Percentiles rank a stretch among this genome's conserved stretches.
Evolutionary conservation across 2,797 vertebrate species (phyloP).

Genomic region (Tinamus major): DNA sequence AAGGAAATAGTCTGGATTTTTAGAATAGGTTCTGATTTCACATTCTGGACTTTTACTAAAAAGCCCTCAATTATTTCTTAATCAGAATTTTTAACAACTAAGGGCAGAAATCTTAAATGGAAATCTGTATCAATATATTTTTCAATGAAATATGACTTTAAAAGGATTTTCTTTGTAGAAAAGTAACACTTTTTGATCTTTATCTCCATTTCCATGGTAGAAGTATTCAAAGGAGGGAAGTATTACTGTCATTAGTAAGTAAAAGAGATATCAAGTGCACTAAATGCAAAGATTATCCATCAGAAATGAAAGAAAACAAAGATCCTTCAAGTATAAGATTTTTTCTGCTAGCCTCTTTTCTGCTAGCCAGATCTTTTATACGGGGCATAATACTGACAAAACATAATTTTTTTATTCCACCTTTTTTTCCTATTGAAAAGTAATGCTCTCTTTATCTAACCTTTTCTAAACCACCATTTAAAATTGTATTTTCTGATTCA

Average conservation of each 20-base stretch:
- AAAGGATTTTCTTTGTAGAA: conserved; percentile 24
- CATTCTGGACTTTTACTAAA: background rate
- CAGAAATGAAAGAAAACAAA: conserved; percentile 69
- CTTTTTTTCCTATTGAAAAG: conserved; percentile 65
- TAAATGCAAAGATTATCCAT: conserved; percentile 54
- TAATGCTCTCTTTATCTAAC: conserved; percentile 58
- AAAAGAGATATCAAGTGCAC: conserved; percentile 49
- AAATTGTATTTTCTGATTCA: conserved; percentile 85
- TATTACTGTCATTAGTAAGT: conserved; percentile 53
- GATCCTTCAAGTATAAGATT: background rate
- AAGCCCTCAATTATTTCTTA: background rate
- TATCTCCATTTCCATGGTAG: conserved; percentile 49
- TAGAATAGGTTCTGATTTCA: background rate
- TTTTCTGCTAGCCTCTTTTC: background rate
- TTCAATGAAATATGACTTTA: conserved; percentile 1
- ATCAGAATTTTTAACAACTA: background rate
- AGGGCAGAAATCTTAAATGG: background rate
- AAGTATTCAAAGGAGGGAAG: conserved; percentile 43
- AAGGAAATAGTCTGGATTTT: background rate
- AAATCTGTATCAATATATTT: background rate
- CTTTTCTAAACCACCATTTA: conserved; percentile 83
- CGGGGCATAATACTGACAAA: conserved; percentile 62
- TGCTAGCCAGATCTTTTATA: conserved; percentile 44
- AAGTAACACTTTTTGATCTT: conserved; percentile 14
- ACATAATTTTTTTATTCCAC: conserved; percentile 71